Conservation (phyloP, 2,113 vertebrate species). For the Phasianus colchicus region DNA sequence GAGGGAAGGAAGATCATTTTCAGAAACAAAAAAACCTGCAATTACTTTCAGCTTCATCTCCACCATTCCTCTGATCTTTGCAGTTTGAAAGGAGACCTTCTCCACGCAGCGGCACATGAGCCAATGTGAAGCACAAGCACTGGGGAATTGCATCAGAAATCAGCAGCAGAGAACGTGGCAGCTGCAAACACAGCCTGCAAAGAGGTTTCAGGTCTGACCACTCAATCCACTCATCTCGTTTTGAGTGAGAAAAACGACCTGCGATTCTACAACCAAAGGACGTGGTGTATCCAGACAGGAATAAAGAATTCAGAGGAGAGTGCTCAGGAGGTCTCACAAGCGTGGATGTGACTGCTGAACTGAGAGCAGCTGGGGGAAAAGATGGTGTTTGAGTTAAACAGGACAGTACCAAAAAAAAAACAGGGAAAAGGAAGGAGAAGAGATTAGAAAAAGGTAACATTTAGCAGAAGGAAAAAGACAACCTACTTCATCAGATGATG, state of each 20-base stretch:
- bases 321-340: background rate
- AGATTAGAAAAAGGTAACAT: background rate
- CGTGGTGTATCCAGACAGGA: background rate
- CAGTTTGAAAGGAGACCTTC: background rate
- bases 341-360: background rate
- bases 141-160: slow-evolving; percentile 5
- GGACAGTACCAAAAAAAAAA: background rate
- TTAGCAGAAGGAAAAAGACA: background rate
- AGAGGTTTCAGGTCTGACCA: background rate
- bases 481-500: background rate
- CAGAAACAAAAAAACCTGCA: background rate
- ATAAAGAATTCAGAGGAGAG: background rate
- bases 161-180: background rate
- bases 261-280: background rate
- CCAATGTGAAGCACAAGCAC: background rate
- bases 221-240: background rate
- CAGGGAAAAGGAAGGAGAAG: background rate
- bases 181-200: background rate
- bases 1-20: background rate
- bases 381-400: background rate
- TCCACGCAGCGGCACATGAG: background rate
- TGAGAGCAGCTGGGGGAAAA: background rate
- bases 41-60: background rate
- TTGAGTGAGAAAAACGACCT: background rate
- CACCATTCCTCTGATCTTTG: background rate